Base-by-base conservation (phyloP, 2,797 vertebrate species). In the Clarias laeviceps region DNA sequence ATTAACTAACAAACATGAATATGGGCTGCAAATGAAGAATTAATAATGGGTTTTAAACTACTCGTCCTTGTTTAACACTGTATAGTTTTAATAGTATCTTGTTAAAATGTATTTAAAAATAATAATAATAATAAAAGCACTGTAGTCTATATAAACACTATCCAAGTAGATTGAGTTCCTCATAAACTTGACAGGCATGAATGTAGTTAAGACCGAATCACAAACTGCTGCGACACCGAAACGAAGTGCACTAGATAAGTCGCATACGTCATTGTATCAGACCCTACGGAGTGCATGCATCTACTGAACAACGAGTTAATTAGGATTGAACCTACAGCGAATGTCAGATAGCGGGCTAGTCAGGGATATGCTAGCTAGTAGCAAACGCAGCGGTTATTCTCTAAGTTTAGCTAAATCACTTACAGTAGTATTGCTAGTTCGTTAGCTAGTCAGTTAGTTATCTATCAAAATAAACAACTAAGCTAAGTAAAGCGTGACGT, bases 261-360 rank as follows among this genome's bases (percentile, higher is more conserved):
- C 27, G 82, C 17, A 2, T 0, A 7, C 24, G 56, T 72, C 68
- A 62, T 62, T 40, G 34, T 61, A 8, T 17, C 3, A 18, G 8
- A 2, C 11, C 12, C 54, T 72, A 70, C 0, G 20, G 7, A 62
- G 32, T 5, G 14, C 68, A 18, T 34, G 17, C 9, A 12, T 8
- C 0, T 1, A 34, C 12, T 3, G 29, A 34, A 24, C n/a, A 24
- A 61, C 5, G 32, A 11, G 20, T 9, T 17, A 5, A 69, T 40
- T 74, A 0, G 82, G 27, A 76, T 11, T 32, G 3, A 74, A 15
- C 56, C 81, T 2, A 0, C 14, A 0, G 61, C 34, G 64, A 80
- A 80, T 5, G 77, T 45, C 37, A 80, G 40, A 32, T 32, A 80
- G 62, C 79, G 24, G 61, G 79, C 79, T 80, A 80, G 40, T 66